Conservation (phyloP, 53 echinoderm and acorn worm species). For the Stichopus horrens region DNA sequence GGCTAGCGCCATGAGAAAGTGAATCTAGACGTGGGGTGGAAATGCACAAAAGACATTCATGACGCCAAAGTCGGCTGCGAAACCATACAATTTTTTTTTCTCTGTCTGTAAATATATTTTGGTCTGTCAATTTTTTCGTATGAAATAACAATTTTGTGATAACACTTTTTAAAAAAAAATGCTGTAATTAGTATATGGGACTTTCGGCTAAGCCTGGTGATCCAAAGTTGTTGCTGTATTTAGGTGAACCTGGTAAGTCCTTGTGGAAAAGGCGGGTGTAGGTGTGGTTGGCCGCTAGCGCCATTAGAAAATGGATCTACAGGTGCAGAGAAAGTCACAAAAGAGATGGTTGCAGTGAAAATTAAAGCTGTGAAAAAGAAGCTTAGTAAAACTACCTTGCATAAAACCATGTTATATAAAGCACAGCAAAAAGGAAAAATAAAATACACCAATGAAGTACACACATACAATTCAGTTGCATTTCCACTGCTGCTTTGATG, state of each 20-base stretch:
- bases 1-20: conserved; percentile 90
- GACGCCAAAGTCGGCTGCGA: background rate
- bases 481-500: background rate
- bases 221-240: conserved; percentile 57
- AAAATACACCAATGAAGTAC: background rate
- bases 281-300: conserved; percentile 93
- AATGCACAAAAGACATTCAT: conserved; percentile 42
- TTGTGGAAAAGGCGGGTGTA: conserved; percentile 84
- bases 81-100: conserved; percentile 4
- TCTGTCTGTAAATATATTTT: conserved; percentile 1
- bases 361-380: conserved; percentile 42
- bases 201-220: conserved; percentile 50
- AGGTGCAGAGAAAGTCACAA: conserved; percentile 42
- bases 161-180: background rate
- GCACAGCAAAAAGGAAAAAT: conserved; percentile 32
- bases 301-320: conserved; percentile 95
- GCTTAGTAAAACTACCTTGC: conserved; percentile 46
- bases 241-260: conserved; percentile 49
- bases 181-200: conserved; percentile 35
- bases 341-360: conserved; percentile 47
- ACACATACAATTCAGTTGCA: background rate
- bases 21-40: conserved; percentile 66
- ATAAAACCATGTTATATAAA: conserved; percentile 13
- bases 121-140: background rate
- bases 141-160: conserved; percentile 12